A percentile compares a stretch with the other conserved stretches of the same genome.
These are phyloP conservation scores for Blomia tropicalis DNA, from an alignment of 2,888 invertebrate species.

Conservation along the genomic window DNA sequence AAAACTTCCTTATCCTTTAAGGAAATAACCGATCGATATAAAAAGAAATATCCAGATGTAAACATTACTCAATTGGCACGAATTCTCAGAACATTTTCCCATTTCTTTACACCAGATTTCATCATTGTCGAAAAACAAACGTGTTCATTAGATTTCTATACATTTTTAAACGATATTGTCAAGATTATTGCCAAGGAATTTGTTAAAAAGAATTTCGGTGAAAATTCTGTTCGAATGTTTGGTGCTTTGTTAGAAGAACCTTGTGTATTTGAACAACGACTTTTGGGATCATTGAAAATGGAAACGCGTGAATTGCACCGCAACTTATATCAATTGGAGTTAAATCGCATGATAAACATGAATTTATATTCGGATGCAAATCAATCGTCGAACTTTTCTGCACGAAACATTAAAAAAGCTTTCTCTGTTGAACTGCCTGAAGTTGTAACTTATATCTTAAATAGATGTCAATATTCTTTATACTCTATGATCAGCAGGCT, in stretches of 20 bases:
- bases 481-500: neutral
- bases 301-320: conserved; percentile 8
- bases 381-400: neutral
- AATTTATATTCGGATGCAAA: conserved; percentile 8
- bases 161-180: neutral
- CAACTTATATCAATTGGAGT: neutral
- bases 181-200: neutral
- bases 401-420: conserved; percentile 8
- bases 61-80: neutral
- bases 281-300: neutral
- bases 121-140: neutral
- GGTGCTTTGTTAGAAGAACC: neutral
- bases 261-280: conserved; percentile 5
- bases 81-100: neutral
- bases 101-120: conserved; percentile 5
- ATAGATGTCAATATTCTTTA: neutral
- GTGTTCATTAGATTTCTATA: neutral
- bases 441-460: neutral
- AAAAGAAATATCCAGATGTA: neutral
- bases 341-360: conserved; percentile 11
- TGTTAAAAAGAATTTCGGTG: conserved; percentile 2
- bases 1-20: neutral
- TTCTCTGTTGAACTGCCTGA: neutral
- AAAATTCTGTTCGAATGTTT: conserved; percentile 4
- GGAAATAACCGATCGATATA: neutral